Base-by-base conservation (phyloP, 2,113 vertebrate genomes). In the Ahaetulla prasina region DNA sequence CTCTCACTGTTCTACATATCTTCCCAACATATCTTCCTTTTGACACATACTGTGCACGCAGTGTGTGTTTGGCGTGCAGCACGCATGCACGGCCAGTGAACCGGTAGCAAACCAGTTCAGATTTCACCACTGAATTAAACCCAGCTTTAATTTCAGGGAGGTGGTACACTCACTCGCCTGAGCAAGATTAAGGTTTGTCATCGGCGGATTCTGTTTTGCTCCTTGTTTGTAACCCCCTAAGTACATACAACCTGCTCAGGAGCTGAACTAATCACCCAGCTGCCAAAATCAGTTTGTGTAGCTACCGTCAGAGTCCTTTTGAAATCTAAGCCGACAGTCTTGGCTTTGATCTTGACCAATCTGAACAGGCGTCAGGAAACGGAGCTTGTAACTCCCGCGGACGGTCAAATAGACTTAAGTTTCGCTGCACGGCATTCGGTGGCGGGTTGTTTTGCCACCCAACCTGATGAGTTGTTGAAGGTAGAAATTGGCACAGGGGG, bases 131-230 rank as follows among this genome's bases (percentile, higher is more conserved):
- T 47, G 45, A 47, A 47, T 88, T 50, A 84, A 52, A 11, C 0
- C 5, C 35, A 25, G 0, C 0, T 52, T 89, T 93, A 39, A 88
- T 74, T n/a, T 93, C 84, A n/a, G 85, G 57, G 25, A 30, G 0
- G 23, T 6, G 1, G 0, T 0, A 0, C 55, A 0, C 0, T 0
- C 53, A 90, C 4, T 35, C 0, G 0, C 54, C 57, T 1, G 2
- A 23, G 0, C 89, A 85, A 55, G 74, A 49, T 89, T 89, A 60
- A 52, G 3, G 0, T 4, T 92, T 35, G 25, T 88, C 74, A 74
- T 52, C 25, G 12, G n/a, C 0, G 12, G 57, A 0, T 25, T 0
- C 1, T 16, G 53, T 87, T 88, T 55, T 43, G 1, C 16, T 85
- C 27, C 18, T 20, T 12, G 22, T 89, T 0, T 0, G 27, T 25